Evolutionary conservation across 2,797 vertebrate species (phyloP), one percentile per base, ranked within the genome.

Genomic region (Sebastes trivittatus): DNA sequence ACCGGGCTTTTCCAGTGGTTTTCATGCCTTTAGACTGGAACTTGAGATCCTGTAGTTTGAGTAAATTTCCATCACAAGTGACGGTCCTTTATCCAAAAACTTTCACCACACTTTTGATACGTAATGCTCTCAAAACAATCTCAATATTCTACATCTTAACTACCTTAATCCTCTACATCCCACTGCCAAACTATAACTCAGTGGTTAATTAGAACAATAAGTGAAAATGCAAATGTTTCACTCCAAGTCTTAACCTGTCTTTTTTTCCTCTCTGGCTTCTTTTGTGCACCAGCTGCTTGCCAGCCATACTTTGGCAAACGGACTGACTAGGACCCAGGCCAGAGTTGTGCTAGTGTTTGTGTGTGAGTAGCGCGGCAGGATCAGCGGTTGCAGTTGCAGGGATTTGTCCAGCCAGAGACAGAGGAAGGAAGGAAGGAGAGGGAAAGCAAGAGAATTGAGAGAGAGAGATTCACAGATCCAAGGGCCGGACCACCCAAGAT

Each of bases 401-500:
- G 82, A 80, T 88, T 60, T 82, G 80, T 87, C 71, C 78, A 80
- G 65, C 83, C 27, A 32, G 76, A 67, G 78, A 83, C 36, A 16
- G 61, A 73, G 38, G 49, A 66, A 54, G 59, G 56, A 69, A 59
- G 58, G 70, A 52, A 29, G n/a, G 70, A 62, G 13, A 63, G 76
- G 30, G 59, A 80, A 82, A 78, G 67, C 29, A 38, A 66, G 77
- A 89, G 62, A 78, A 77, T 89, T 79, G 71, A 83, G 83, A 75
- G 42, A 49, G 75, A 49, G 75, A 80, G 80, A 90, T 90, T 87
- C 72, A 59, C 72, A 83, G 76, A 88, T 92, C 78, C 85, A 75
- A 85, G 72, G 42, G 78, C 60, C 16, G 18, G 90, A 91, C 93
- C 92, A 92, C 93, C 92, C 90, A 89, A 74, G 85, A 91, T 63